These are phyloP conservation scores for Tipula unca DNA, from an alignment of 2,888 invertebrate genomes.

Conservation along the genomic window DNA sequence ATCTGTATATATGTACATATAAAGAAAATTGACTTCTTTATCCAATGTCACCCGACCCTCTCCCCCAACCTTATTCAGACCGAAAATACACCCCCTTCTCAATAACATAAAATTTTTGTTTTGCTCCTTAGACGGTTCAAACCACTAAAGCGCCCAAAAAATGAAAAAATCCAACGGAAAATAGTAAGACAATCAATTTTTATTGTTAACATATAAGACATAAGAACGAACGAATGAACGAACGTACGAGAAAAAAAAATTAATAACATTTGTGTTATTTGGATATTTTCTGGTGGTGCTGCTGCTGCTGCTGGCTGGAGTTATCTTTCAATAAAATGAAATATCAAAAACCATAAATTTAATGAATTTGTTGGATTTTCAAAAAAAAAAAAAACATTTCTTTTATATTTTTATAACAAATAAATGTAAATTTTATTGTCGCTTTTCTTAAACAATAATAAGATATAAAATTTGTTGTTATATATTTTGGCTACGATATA, in stretches of 20 bases:
- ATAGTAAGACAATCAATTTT: constrained; percentile 8
- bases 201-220: background rate
- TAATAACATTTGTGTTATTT: constrained; percentile 8
- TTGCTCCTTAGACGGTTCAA: background rate
- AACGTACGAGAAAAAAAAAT: background rate
- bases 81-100: background rate
- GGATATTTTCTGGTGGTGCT: background rate
- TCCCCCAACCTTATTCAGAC: background rate
- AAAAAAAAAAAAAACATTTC: background rate
- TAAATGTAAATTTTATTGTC: constrained; percentile 14
- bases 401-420: background rate
- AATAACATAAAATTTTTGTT: too few species aligned
- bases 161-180: background rate
- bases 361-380: background rate
- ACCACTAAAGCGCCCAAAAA: background rate
- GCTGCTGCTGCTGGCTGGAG: background rate
- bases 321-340: constrained; percentile 14
- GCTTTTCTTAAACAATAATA: background rate
- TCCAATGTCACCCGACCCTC: background rate
- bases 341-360: constrained; percentile 14
- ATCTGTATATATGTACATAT: background rate
- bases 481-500: background rate
- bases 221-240: background rate
- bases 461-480: constrained; percentile 8
- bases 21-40: background rate